Base-by-base conservation (phyloP, 30 jellyfish, hydroid and myxozoan species). In the Chrysaora quinquecirrha region DNA sequence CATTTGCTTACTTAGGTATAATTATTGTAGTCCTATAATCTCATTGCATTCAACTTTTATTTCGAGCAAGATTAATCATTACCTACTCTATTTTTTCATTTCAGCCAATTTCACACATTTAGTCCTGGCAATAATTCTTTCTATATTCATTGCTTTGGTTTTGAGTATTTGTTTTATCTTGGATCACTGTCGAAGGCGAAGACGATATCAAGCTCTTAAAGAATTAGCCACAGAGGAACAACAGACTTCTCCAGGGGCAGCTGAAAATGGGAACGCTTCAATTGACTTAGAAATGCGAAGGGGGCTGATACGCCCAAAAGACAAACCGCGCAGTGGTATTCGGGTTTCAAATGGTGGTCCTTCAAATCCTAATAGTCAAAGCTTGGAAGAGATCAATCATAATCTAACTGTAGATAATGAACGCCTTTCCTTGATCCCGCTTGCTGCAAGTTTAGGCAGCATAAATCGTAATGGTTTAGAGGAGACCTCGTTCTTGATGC, bases 161-260 rank as follows among this genome's bases (percentile, higher is more conserved):
- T 30, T 91, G 30, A 84, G 96, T 50, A 50, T 86, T 2, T 91
- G 96, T 30, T 85, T 91, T 69, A 47, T 91, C 10, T 87, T 91
- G 77, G 96, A 91, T 52, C 98, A 91, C 56, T 91, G 95, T 52
- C 95, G 98, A 11, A 88, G 98, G n/a, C 82, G 29, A 12, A 74
- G 56, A 46, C 77, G 83, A 32, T 49, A 75, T n/a, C 43, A 70
- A 12, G 85, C 94, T 10, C 63, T 34, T 52, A 89, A 70, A 50
- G 73, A 56, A 64, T 52, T 18, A 63, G 70, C 32, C 46, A 77
- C 69, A 25, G 93, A 29, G 47, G 73, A 70, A n/a, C 64, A 68
- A 20, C n/a, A n/a, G n/a, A 64, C 48, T 22, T 52, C 68, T 11
- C 79, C 48, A 7, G 89, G 29, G 11, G 69, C 78, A 10, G 54